Percentiles rank a stretch among this genome's conserved stretches.
Evolutionary conservation across 2,888 invertebrate genomes (phyloP).

Genomic region (Ochropacha duplaris): DNA sequence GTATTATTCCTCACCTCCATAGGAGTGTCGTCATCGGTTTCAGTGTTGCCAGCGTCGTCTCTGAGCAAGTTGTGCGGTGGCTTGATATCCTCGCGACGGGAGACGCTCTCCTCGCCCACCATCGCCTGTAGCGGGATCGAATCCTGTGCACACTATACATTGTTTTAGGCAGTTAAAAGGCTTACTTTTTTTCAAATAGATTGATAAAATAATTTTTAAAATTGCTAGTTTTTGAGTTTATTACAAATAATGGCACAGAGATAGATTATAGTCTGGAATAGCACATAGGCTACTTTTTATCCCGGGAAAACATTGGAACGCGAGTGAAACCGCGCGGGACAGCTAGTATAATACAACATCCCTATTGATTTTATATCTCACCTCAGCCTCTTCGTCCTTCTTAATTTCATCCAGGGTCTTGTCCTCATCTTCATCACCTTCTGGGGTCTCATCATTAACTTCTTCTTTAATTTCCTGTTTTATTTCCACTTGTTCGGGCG

Average conservation of each 20-base stretch:
- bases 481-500: constrained; percentile 7
- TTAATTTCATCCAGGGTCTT: constrained; percentile 44
- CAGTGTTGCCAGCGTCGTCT: constrained; percentile 62
- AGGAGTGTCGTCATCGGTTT: constrained; percentile 83
- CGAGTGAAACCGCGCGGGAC: too few species aligned
- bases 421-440: constrained; percentile 25
- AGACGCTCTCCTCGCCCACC: constrained; percentile 32
- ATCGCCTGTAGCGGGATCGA: constrained; percentile 68
- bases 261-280: too few species aligned
- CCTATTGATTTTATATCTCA: constrained; percentile 25
- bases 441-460: constrained; percentile 17
- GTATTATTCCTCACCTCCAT: too few species aligned
- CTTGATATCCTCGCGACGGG: constrained; percentile 20
- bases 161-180: too few species aligned
- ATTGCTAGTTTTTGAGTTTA: too few species aligned
- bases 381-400: constrained; percentile 63
- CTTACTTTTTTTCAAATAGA: too few species aligned
- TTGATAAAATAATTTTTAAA: too few species aligned
- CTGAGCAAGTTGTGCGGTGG: not conserved
- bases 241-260: too few species aligned
- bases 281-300: too few species aligned
- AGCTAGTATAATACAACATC: too few species aligned
- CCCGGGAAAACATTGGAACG: too few species aligned
- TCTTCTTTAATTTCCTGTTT: constrained; percentile 19
- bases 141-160: constrained; percentile 46